Percentiles rank a stretch among this genome's conserved stretches.
Evolutionary conservation across 2,888 invertebrate species (phyloP).

Genomic region (Hirtodrosophila confusa): DNA sequence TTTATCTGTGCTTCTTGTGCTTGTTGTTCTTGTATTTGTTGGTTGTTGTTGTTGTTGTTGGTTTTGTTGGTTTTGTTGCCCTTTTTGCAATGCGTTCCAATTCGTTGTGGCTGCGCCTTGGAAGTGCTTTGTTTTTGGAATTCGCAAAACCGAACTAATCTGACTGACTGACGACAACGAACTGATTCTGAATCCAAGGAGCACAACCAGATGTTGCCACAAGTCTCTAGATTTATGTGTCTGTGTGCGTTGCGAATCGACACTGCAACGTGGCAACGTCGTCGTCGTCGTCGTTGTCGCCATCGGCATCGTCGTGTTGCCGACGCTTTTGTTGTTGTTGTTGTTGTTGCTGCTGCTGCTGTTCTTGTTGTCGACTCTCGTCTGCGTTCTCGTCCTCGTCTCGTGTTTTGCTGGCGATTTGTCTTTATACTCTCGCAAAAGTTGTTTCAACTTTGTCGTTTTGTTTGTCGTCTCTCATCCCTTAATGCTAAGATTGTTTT

Average conservation of each 20-base stretch:
- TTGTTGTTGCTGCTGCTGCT: conserved; percentile 17
- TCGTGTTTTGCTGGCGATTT: conserved; percentile 29
- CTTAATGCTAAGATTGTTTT: conserved; percentile 1
- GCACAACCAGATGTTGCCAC: conserved; percentile 82
- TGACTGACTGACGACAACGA: conserved; percentile 81
- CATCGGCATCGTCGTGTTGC: conserved; percentile 35
- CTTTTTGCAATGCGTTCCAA: conserved; percentile 48
- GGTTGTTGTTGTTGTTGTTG: not conserved
- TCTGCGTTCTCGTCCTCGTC: conserved; percentile 41
- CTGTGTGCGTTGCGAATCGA: conserved; percentile 44
- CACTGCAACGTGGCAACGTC: conserved; percentile 70
- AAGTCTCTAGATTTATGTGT: conserved; percentile 48
- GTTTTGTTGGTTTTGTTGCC: not conserved
- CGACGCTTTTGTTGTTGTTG: conserved; percentile 38
- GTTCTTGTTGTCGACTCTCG: conserved; percentile 26
- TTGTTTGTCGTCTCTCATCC: conserved; percentile 12
- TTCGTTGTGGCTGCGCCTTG: conserved; percentile 55
- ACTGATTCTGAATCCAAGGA: conserved; percentile 79
- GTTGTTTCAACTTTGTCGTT: conserved; percentile 13
- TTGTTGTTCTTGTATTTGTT: not conserved
- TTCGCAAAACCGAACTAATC: conserved; percentile 66
- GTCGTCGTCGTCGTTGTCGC: conserved; percentile 22
- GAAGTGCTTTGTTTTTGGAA: conserved; percentile 35
- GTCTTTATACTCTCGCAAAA: conserved; percentile 23
- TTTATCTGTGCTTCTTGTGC: conserved; percentile 7